Base-by-base conservation (phyloP, 2,113 vertebrate genomes). In the Athene cunicularia region DNA sequence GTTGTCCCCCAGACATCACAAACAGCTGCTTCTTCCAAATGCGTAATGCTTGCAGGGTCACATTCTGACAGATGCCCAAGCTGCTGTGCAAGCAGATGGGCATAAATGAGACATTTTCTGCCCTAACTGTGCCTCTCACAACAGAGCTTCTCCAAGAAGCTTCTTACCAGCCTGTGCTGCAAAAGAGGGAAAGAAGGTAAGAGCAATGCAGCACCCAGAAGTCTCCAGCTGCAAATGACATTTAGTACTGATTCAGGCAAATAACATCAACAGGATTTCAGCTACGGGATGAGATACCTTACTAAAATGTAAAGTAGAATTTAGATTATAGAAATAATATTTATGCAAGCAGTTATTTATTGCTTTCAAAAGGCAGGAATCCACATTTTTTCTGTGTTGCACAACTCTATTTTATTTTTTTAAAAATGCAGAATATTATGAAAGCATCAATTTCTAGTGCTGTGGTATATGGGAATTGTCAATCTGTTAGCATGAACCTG, bases 161-260 rank as follows among this genome's bases (percentile, higher is more conserved):
- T 28, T 17, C 10, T 73, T 41, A 32, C 8, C 22, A 76, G 33
- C 17, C 18, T 0, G 0, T 7, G 26, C 3, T 43, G 33, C 20
- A 60, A 41, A 81, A 41, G 11, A 19, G 4, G 28, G 15, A 58
- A 70, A 83, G 67, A 56, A 83, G 17, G 5, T 19, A 49, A 91
- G 20, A 67, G 21, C 18, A 58, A 27, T 37, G 10, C n/a, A 39
- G 32, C 4, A 80, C 5, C 3, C 13, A 26, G 30, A 15, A 35
- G 8, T 21, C 24, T 63, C 6, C 41, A 85, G 12, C 27, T 74
- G 32, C 21, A 95, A 80, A 68, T 30, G 6, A 17, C 30, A 43
- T 39, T 89, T 85, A 75, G 11, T 59, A 52, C 12, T 35, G 15
- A 77, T 62, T 67, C 35, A 71, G 37, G 1, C 60, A 85, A 87